Base-by-base conservation (phyloP, 92 coral and sea anemone species). In the Virgularia gustaviana region DNA sequence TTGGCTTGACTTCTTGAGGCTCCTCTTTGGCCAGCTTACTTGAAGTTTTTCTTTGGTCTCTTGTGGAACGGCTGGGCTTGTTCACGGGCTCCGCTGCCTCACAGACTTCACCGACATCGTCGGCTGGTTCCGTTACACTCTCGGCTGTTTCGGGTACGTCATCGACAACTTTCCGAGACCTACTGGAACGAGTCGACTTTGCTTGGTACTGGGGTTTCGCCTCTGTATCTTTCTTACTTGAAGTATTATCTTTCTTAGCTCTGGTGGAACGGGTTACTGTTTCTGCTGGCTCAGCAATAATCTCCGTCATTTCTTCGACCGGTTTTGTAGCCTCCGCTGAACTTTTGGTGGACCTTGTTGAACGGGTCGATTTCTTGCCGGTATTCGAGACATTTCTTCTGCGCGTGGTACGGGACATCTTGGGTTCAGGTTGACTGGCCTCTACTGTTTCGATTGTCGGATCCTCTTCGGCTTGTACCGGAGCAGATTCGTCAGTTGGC, bases 1-100 rank as follows among this genome's bases (percentile, higher is more conserved):
- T 38, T 55, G 30, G 30, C 12, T 45, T 27, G 67, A 36, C 12
- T 43, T 71, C 20, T 8, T 33, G 13, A 10, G 65, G 2, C 38
- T 74, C 13, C 39, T 52, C 22, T 42, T 41, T 41, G 66, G 5
- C 38, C 34, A 61, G 11, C 72, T 39, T 25, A 55, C 58, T 25
- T 47, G 39, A 34, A 74, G 86, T 38, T 84, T 71, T 70, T 80
- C 83, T 75, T 84, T 86, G 35, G 78, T 72, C 57, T 76, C 66
- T 38, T 84, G 89, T n/a, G 56, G 83, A 15, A 77, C 38, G 6
- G 65, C 70, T 24, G 74, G 58, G 5, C 73, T 67, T 27, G 54
- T 76, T 37, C 76, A 81, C 41, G 82, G 85, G 79, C 80, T 91
- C 28, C 68, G 41, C 44, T 83, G 73, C 37, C 78, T 83, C 13